These are phyloP conservation scores for Aptenodytes forsteri DNA, from an alignment of 2,113 vertebrate species.

Conservation along the genomic window DNA sequence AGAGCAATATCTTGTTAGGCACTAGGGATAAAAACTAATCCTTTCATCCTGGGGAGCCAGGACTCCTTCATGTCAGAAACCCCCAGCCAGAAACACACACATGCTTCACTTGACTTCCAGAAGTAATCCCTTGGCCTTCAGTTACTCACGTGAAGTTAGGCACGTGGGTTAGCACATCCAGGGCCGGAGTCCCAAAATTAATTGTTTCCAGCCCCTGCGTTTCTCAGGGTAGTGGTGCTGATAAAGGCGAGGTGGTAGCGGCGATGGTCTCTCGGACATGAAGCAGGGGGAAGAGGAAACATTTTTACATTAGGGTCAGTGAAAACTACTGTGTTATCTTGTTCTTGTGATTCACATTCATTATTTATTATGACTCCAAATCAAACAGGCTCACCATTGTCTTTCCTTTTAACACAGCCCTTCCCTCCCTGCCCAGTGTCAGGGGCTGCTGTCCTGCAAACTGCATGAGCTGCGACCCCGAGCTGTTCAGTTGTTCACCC, in stretches of 20 bases:
- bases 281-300: neutral
- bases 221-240: neutral
- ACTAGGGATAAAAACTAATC: neutral
- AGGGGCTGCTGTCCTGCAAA: neutral
- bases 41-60: neutral
- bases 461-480: neutral
- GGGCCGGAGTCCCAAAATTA: neutral
- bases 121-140: neutral
- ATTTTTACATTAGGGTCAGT: neutral
- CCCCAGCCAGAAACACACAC: neutral
- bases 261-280: accelerated
- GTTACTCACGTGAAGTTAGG: neutral
- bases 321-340: neutral
- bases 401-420: neutral
- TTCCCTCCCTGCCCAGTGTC: neutral
- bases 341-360: neutral
- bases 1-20: constrained; percentile 10
- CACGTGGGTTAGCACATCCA: neutral
- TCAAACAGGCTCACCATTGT: neutral
- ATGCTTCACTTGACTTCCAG: neutral
- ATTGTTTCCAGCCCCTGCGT: neutral
- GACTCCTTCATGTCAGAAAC: neutral
- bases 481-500: neutral
- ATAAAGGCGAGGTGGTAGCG: neutral
- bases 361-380: neutral